Conservation (phyloP, 2,888 invertebrate genomes). For the Athripsodes cinereus region DNA sequence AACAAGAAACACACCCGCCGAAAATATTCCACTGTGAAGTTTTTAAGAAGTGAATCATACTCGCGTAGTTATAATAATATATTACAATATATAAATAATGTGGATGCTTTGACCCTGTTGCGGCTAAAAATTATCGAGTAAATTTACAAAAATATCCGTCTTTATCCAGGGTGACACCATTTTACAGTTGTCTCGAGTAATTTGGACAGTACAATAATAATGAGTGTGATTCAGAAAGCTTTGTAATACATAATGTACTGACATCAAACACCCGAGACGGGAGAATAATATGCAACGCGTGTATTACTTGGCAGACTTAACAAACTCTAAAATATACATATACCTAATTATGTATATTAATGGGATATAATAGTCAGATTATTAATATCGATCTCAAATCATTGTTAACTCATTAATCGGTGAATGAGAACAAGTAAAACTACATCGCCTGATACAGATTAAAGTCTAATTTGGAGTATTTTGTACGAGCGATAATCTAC, state of each 20-base stretch:
- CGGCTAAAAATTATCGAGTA: neutral
- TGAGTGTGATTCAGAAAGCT: neutral
- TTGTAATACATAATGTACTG: too few species aligned
- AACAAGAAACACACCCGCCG: conserved; percentile 7
- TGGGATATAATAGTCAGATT: too few species aligned
- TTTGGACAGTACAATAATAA: too few species aligned
- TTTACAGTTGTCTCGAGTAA: neutral
- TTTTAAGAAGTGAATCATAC: conserved; percentile 14
- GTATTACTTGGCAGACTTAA: neutral
- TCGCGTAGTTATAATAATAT: neutral
- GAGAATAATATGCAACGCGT: neutral
- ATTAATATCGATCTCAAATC: too few species aligned
- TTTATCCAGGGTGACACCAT: conserved; percentile 1
- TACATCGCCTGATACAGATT: too few species aligned
- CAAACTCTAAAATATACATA: too few species aligned
- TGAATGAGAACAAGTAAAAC: too few species aligned
- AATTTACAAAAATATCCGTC: conserved; percentile 3
- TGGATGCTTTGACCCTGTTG: conserved; percentile 13
- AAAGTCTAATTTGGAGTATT: too few species aligned
- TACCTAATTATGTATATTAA: too few species aligned
- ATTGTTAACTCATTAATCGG: too few species aligned
- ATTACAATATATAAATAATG: too few species aligned
- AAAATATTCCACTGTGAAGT: conserved; percentile 5
- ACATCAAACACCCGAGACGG: neutral
- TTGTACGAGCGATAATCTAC: too few species aligned